Base-by-base conservation (phyloP, 2,797 vertebrate genomes). In the Danio aesculapii region DNA sequence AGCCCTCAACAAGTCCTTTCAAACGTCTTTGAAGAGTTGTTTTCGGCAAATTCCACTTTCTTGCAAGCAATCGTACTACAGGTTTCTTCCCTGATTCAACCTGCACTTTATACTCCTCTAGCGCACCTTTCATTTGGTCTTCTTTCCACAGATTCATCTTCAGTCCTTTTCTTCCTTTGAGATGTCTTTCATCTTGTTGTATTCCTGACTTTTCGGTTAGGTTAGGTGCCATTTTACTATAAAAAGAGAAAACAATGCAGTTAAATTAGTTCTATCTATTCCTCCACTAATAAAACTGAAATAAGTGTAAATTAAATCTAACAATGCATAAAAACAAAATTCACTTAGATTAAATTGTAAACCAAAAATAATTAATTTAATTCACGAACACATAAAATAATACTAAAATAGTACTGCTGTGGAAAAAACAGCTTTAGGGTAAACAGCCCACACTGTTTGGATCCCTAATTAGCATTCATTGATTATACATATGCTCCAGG, bases 81-180 rank as follows among this genome's bases (percentile, higher is more conserved):
- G 59, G 53, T 39, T 50, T 49, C 10, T 71, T 14, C 39, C 80
- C 63, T 1, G 13, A 19, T 21, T 61, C 52, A 3, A 72, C 68
- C 39, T 67, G 59, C 9, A 17, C 41, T 63, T 71, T 67, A n/a
- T 74, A 79, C n/a, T 69, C 62, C 11, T 69, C 30, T 17, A 69
- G 49, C 39, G 76, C 69, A 13, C 68, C 62, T 72, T 73, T 74
- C 70, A 79, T 74, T 55, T 19, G 57, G 39, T 68, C 63, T 30
- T 79, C 69, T 50, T 41, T 79, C 82, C 71, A 79, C 62, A 47
- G 46, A 52, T 63, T 67, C n/a, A 46, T 57, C 46, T 68, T 83
- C 17, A 73, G 50, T 4, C 66, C 52, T 47, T 67, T 52, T 30
- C 47, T 55, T 53, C 47, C 68, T 72, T 52, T 19, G 16, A 21